Evolutionary conservation across 2,888 invertebrate genomes (phyloP).

Genomic region (Cantharis rufa): DNA sequence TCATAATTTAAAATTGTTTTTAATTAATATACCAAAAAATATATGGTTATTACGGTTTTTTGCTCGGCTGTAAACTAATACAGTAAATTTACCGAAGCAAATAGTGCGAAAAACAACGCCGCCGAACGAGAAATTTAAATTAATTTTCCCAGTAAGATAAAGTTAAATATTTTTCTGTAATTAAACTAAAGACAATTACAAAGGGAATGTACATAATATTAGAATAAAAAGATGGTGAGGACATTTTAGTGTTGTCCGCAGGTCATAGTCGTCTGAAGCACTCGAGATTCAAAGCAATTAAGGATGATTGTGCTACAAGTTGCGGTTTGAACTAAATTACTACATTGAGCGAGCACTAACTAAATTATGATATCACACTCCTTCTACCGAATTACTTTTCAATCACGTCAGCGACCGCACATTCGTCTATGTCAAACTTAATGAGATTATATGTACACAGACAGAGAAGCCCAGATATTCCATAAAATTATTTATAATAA

Average conservation of each 20-base stretch:
- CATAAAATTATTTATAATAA: slow-evolving; percentile 20
- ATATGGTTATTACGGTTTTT: not conserved
- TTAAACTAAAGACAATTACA: not conserved
- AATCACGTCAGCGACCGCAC: slow-evolving; percentile 31
- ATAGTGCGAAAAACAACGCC: not conserved
- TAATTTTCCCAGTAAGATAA: not conserved
- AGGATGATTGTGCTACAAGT: slow-evolving; percentile 34
- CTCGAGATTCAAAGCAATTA: slow-evolving; percentile 31
- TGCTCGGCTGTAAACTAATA: not conserved
- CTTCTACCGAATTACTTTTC: slow-evolving; percentile 30
- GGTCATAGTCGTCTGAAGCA: slow-evolving; percentile 26
- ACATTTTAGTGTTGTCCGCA: slow-evolving; percentile 23
- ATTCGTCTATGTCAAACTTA: slow-evolving; percentile 27
- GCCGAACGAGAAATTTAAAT: not conserved
- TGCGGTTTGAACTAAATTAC: slow-evolving; percentile 34
- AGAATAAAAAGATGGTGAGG: not conserved
- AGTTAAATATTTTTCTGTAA: not conserved
- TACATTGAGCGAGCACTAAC: slow-evolving; percentile 32
- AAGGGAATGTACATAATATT: not conserved
- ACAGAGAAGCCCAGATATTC: slow-evolving; percentile 13
- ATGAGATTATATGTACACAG: slow-evolving; percentile 17
- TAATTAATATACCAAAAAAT: not conserved
- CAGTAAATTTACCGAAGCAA: not conserved
- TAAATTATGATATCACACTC: slow-evolving; percentile 35
- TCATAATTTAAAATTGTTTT: not conserved